Percentiles rank a stretch among this genome's conserved stretches.
Conservation (phyloP, 1,140 invertebrate genomes). For the Halotydeus destructor region DNA sequence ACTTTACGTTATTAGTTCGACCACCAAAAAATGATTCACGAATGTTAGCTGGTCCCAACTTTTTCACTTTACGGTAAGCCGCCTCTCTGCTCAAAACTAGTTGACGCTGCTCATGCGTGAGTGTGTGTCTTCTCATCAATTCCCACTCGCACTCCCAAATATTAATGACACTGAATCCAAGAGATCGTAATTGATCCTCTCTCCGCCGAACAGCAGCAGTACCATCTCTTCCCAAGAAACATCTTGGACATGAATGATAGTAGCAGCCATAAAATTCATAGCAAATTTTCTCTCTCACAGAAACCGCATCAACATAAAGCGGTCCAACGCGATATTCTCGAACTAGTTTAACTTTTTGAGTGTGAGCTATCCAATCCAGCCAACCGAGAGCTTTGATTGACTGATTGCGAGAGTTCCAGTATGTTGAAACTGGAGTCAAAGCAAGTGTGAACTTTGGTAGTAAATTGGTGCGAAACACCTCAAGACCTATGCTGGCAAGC, state of each 20-base stretch:
- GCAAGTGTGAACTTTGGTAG: not conserved
- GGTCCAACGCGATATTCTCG: constrained; percentile 1
- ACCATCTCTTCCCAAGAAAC: not conserved
- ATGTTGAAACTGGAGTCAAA: not conserved
- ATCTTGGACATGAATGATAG: constrained; percentile 6
- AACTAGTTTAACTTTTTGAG: not conserved
- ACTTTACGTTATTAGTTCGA: constrained; percentile 7
- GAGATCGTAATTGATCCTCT: not conserved
- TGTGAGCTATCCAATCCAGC: not conserved
- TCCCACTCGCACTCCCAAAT: constrained; percentile 6
- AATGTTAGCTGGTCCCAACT: not conserved
- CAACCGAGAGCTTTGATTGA: constrained; percentile 1
- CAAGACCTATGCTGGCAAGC: not conserved
- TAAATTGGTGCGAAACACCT: not conserved
- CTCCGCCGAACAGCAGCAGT: not conserved
- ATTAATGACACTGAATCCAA: not conserved
- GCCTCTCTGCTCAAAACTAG: not conserved
- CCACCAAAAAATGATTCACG: constrained; percentile 11
- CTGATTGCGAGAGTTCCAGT: not conserved
- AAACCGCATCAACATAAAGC: constrained; percentile 5
- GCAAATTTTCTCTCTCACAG: not conserved
- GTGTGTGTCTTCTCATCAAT: not conserved
- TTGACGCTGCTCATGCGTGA: not conserved
- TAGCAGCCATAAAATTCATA: constrained; percentile 8
- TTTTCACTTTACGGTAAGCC: not conserved